Conservation (phyloP, 2,113 vertebrate genomes). For the Aviceda subcristata region DNA sequence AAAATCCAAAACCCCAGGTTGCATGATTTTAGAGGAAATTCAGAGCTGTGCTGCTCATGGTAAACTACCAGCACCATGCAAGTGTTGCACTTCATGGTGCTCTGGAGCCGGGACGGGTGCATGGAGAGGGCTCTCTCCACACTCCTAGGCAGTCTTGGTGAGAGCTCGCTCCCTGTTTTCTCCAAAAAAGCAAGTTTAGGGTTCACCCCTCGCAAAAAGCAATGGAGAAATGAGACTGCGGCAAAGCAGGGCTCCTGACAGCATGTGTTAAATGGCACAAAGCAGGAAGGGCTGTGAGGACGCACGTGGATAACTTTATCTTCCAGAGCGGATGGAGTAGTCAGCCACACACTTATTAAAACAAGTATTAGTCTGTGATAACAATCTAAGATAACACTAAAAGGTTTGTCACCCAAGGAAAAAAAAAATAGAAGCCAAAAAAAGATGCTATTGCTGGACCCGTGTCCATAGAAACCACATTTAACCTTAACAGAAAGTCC, state of each 20-base stretch:
- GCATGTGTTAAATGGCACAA: background rate
- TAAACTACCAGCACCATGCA: background rate
- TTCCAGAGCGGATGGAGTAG: background rate
- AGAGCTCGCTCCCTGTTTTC: background rate
- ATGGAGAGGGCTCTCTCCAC: background rate
- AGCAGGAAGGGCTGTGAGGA: background rate
- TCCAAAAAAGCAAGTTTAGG: background rate
- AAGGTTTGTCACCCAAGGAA: background rate
- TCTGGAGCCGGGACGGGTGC: background rate
- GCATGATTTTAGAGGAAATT: background rate
- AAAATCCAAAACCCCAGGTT: background rate
- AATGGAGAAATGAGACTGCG: background rate
- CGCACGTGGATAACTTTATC: background rate
- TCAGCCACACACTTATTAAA: slow-evolving; percentile 36
- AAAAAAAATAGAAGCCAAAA: background rate
- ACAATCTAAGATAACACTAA: slow-evolving; percentile 24
- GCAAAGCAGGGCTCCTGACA: background rate
- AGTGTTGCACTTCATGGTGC: background rate
- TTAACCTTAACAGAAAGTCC: background rate
- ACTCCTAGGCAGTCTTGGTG: background rate
- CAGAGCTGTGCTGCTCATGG: background rate
- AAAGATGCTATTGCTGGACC: background rate
- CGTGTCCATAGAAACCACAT: slow-evolving; percentile 13
- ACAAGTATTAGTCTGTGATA: slow-evolving; percentile 20
- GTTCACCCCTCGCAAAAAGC: background rate